Evolutionary conservation across 1,140 invertebrate genomes (phyloP).

Genomic region (Medauroidea extradentata): DNA sequence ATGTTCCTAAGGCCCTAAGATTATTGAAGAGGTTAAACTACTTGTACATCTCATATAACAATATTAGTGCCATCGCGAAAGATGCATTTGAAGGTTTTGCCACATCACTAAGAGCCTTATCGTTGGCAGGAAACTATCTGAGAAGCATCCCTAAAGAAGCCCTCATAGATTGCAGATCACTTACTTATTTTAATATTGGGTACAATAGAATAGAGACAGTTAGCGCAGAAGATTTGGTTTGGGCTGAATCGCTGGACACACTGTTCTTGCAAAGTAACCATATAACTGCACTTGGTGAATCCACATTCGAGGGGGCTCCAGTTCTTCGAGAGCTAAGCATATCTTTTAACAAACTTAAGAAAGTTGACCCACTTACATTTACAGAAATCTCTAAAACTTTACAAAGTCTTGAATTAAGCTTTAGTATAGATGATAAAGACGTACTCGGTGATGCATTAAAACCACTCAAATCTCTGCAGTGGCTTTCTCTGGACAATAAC

Average conservation of each 20-base stretch:
- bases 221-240: constrained; percentile 70
- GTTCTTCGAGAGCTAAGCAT: constrained; percentile 79
- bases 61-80: constrained; percentile 53
- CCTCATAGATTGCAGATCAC: constrained; percentile 59
- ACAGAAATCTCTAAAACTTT: constrained; percentile 62
- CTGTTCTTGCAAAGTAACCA: constrained; percentile 80
- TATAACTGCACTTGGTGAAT: constrained; percentile 65
- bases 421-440: constrained; percentile 71
- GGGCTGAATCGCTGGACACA: constrained; percentile 76
- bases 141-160: constrained; percentile 62
- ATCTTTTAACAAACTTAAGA: constrained; percentile 80
- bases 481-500: constrained; percentile 86
- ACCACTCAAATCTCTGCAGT: constrained; percentile 66
- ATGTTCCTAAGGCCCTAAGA: constrained; percentile 62
- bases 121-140: constrained; percentile 74
- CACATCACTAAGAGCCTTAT: constrained; percentile 65
- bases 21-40: constrained; percentile 65
- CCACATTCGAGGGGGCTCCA: constrained; percentile 64
- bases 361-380: constrained; percentile 72
- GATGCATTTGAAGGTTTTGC: constrained; percentile 54
- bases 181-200: constrained; percentile 79
- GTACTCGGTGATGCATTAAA: constrained; percentile 68
- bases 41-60: constrained; percentile 78
- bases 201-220: constrained; percentile 80
- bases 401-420: constrained; percentile 79